Conservation (phyloP, 1,140 invertebrate genomes). For the Heliconius nattereri region DNA sequence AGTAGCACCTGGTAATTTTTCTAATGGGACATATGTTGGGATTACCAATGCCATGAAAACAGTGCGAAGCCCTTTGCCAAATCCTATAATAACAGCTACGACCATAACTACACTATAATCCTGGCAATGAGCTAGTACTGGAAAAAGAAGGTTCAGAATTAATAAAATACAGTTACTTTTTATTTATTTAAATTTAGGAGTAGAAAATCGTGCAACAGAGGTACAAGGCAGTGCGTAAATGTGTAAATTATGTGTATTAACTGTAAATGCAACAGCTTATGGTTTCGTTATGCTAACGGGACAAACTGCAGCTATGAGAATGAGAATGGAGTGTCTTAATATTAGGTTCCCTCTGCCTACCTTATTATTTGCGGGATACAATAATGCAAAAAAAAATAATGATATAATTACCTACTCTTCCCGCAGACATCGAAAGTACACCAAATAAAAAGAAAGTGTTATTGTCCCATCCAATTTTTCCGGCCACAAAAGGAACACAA, state of each 20-base stretch:
- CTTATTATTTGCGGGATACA: background rate
- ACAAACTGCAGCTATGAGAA: too few relatives aligned
- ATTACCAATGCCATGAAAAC: slow-evolving; percentile 86
- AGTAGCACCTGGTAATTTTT: slow-evolving; percentile 83
- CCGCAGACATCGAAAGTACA: slow-evolving; percentile 83
- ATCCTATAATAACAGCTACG: slow-evolving; percentile 83
- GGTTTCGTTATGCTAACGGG: too few relatives aligned
- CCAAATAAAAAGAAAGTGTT: slow-evolving; percentile 86
- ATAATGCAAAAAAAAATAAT: background rate
- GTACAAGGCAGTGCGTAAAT: too few relatives aligned
- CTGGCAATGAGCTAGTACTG: slow-evolving; percentile 79
- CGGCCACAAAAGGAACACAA: slow-evolving; percentile 83
- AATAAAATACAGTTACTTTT: background rate
- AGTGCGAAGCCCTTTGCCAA: slow-evolving; percentile 84
- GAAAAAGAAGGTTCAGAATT: slow-evolving; percentile 33
- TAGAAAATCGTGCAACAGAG: too few relatives aligned
- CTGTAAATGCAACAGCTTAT: too few relatives aligned
- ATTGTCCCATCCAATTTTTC: slow-evolving; percentile 84
- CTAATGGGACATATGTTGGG: slow-evolving; percentile 84
- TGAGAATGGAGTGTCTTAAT: too few relatives aligned
- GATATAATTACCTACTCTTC: slow-evolving; percentile 83
- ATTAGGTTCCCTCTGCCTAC: background rate
- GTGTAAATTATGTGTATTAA: too few relatives aligned
- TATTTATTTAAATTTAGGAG: background rate
- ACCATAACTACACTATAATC: slow-evolving; percentile 71